Evolutionary conservation across 2,888 invertebrate species (phyloP), one percentile per base, ranked within the genome.

Genomic region (Prionchulus punctatus): DNA sequence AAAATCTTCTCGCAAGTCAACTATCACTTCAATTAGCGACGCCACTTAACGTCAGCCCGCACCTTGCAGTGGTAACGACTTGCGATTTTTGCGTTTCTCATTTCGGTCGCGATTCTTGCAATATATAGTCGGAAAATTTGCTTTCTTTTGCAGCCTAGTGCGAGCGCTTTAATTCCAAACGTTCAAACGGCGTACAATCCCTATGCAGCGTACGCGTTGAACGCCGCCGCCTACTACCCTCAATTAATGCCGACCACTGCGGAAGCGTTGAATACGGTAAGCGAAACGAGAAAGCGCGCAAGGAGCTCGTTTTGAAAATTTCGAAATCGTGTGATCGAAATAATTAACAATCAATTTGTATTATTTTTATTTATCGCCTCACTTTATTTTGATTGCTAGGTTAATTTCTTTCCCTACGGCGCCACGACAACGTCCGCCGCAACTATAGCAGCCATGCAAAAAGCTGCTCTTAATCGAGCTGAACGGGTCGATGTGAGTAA

Each of bases 1-100:
- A 96, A 80, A 94, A 94, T 79, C 30, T 58, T 52, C 23, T 60
- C 42, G 45, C 54, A 36, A 42, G 30, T 18, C 59, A 59, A 47
- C 18, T 56, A n/a, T 12, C 56, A 4, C 30, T 25, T 21, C 52
- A 45, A 45, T n/a, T 45, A 45, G 45, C 45, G 4, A 23, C 45
- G 12, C 45, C 23, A 2, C 27, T 54, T 23, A 23, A 18, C 43
- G 21, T 50, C 27, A 53, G 56, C 15, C 45, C 56, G 23, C 18
- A 28, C 43, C 30, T 42, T 43, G 43, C 53, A 12, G n/a, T 53
- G 23, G 53, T 45, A n/a, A 45, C 12, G 7, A 48, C 48, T 36
- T 36, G n/a, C n/a, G n/a, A n/a, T n/a, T n/a, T n/a, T n/a, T n/a
- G n/a, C n/a, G n/a, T n/a, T n/a, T n/a, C n/a, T n/a, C n/a, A n/a